These are phyloP conservation scores for Aporrectodea caliginosa DNA, from an alignment of 1,140 invertebrate species.

Conservation along the genomic window DNA sequence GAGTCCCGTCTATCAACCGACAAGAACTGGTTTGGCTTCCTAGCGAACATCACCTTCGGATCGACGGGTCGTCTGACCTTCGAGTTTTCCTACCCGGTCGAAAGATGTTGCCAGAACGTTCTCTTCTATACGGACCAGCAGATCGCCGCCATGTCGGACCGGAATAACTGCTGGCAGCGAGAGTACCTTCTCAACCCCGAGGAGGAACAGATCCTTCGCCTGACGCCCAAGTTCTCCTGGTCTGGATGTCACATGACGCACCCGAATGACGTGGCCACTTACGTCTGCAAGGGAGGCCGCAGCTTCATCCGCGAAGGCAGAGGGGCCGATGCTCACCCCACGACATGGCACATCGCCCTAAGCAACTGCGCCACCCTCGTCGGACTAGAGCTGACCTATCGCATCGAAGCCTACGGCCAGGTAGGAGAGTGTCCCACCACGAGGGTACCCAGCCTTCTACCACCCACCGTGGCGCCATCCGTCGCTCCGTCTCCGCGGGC, in stretches of 20 bases:
- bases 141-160: background rate
- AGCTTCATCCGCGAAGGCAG: constrained; percentile 14
- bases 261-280: background rate
- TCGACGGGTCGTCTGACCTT: constrained; percentile 15
- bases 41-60: constrained; percentile 22
- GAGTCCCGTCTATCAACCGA: constrained; percentile 20
- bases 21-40: constrained; percentile 23
- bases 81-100: constrained; percentile 19
- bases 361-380: constrained; percentile 19
- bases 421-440: background rate
- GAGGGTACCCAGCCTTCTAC: too few species aligned
- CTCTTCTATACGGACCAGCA: constrained; percentile 22
- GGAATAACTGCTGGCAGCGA: constrained; percentile 27
- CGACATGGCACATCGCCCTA: constrained; percentile 26
- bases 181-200: constrained; percentile 19
- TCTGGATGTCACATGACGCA: constrained; percentile 25
- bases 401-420: constrained; percentile 19
- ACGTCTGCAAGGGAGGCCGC: constrained; percentile 22
- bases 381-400: constrained; percentile 14
- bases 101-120: too few species aligned
- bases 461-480: too few species aligned
- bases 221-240: constrained; percentile 25
- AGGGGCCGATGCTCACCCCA: background rate
- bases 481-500: too few species aligned
- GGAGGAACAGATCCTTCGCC: constrained; percentile 24